Base-by-base conservation (phyloP, 2,797 vertebrate species). In the Clarias pachynema region DNA sequence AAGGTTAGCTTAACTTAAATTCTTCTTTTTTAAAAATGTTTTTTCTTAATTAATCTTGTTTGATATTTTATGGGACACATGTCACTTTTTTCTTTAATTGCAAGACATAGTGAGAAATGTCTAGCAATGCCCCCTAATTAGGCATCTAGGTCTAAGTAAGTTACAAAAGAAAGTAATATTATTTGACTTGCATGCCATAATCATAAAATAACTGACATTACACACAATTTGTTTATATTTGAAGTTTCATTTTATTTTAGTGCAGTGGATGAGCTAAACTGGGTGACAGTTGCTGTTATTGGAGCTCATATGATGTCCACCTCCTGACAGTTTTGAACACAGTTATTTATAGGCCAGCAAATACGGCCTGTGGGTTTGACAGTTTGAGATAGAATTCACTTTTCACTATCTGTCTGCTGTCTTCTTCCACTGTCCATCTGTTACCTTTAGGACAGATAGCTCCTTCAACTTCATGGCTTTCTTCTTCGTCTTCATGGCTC, bases 391-490 rank as follows among this genome's bases (percentile, higher is more conserved):
- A 66, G 60, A 74, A 57, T 66, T 49, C 49, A 31, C 34, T 16
- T 65, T 85, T 44, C 24, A 18, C 66, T 40, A 53, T 34, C 37
- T 70, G 29, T 62, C 68, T 85, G 40, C 44, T 60, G 59, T 78
- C 65, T 49, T 78, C 56, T 82, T 22, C 22, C 12, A 12, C 34
- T 87, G 82, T 81, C 53, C 5, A 82, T 1, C 74, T 57, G 79
- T 85, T 80, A 15, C 16, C 29, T 79, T 26, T 40, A 99, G 98
- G 96, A 96, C 94, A 49, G 98, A 99, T 95, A 99, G 98, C 87
- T 99, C 98, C 86, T 99, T 99, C 94, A 98, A 98, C 93, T 99
- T 97, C 94, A 99, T 99, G 98, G 94, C 96, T 0, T 99, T 99
- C 93, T 99, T 99, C 93, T 99, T 99, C 91, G 96, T 97, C 70